phyloP scores from a whole-genome alignment of 1,140 invertebrate species.

The Aphis gossypii region DNA sequence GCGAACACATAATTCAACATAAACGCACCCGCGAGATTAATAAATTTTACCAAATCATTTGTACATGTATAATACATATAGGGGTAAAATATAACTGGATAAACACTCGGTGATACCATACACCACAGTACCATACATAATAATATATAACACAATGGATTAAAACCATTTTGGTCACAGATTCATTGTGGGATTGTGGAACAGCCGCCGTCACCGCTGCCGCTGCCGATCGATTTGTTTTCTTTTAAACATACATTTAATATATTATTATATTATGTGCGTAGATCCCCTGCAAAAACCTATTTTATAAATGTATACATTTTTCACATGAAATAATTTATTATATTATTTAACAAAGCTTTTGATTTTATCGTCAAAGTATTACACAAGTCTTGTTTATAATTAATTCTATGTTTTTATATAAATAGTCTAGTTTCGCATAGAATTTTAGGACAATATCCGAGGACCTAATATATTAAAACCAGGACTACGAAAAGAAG shows the following conservation, averaged over 20 bases:
- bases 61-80: neutral
- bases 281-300: neutral
- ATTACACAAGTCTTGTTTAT: neutral
- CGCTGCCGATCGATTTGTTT: neutral
- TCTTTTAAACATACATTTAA: neutral
- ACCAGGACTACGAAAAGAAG: neutral
- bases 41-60: slow-evolving; percentile 33
- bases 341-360: neutral
- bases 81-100: slow-evolving; percentile 32
- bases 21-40: slow-evolving; percentile 42
- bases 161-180: neutral
- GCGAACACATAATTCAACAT: slow-evolving; percentile 37
- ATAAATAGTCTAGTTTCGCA: no score
- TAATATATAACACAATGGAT: neutral
- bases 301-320: neutral
- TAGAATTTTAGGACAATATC: neutral
- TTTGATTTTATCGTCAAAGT: neutral
- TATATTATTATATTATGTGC: neutral
- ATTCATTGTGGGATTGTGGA: slow-evolving; percentile 8
- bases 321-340: neutral
- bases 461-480: neutral
- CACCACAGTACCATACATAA: neutral
- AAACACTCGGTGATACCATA: slow-evolving; percentile 23
- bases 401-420: neutral
- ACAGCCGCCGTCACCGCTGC: neutral